Conservation (phyloP, 2,113 vertebrate species). For the Melospiza georgiana region DNA sequence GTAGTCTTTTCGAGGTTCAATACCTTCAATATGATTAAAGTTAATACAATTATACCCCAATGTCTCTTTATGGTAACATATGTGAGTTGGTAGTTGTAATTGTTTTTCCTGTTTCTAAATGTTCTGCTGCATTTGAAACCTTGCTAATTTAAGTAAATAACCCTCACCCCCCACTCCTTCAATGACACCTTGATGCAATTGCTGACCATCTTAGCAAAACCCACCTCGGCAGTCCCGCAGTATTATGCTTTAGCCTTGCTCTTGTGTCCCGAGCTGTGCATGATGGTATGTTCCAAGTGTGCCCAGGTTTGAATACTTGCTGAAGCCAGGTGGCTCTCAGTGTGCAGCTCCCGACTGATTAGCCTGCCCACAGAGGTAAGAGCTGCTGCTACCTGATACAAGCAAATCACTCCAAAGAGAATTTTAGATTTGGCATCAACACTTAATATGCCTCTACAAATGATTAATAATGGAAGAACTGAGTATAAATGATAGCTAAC, state of each 20-base stretch:
- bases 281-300: background rate
- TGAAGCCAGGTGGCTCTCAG: background rate
- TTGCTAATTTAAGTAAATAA: background rate
- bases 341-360: background rate
- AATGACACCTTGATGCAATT: background rate
- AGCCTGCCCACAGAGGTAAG: background rate
- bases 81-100: background rate
- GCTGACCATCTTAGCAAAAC: background rate
- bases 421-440: background rate
- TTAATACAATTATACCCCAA: background rate
- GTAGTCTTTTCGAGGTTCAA: background rate
- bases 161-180: background rate
- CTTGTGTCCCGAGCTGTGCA: accelerated
- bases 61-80: background rate
- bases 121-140: background rate
- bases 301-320: background rate
- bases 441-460: background rate
- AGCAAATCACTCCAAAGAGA: background rate
- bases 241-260: background rate
- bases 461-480: background rate
- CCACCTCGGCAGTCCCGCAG: background rate
- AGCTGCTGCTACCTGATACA: background rate
- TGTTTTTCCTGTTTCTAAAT: background rate
- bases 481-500: background rate
- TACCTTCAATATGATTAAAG: background rate